Evolutionary conservation across 1,140 invertebrate species (phyloP).

Genomic region (Vanessa atalanta): DNA sequence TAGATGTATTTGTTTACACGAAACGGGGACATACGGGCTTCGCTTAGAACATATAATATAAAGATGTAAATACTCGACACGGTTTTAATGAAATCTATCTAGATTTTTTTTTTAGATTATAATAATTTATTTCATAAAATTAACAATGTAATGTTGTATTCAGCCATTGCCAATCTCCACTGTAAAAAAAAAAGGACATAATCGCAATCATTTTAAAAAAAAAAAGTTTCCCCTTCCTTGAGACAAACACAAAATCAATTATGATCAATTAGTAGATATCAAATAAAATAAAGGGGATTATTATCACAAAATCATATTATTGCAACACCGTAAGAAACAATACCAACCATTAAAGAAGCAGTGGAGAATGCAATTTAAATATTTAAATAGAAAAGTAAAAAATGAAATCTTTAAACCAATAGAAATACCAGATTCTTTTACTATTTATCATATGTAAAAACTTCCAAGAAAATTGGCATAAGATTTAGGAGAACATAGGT

Average conservation of each 20-base stretch:
- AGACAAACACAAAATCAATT: neutral
- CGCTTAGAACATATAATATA: no score
- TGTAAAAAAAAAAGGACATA: conserved; percentile 26
- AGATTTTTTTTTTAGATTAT: neutral
- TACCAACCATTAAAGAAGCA: conserved; percentile 37
- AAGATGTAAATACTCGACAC: no score
- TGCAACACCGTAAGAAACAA: conserved; percentile 56
- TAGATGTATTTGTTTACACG: no score
- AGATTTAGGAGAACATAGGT: no score
- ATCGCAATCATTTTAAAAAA: neutral
- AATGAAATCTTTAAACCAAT: no score
- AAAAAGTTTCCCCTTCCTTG: no score
- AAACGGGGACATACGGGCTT: no score
- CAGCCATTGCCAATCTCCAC: conserved; percentile 34
- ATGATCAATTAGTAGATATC: neutral
- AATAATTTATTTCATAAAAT: neutral
- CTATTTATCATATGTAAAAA: no score
- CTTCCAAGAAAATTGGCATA: no score
- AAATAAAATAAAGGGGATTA: neutral
- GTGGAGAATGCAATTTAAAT: conserved; percentile 40
- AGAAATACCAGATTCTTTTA: no score
- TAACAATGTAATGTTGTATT: neutral
- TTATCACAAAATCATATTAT: neutral
- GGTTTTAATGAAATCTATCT: no score
- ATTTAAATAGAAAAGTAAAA: neutral